Evolutionary conservation across 1,140 invertebrate genomes (phyloP).

Genomic region (Nasonia vitripennis): DNA sequence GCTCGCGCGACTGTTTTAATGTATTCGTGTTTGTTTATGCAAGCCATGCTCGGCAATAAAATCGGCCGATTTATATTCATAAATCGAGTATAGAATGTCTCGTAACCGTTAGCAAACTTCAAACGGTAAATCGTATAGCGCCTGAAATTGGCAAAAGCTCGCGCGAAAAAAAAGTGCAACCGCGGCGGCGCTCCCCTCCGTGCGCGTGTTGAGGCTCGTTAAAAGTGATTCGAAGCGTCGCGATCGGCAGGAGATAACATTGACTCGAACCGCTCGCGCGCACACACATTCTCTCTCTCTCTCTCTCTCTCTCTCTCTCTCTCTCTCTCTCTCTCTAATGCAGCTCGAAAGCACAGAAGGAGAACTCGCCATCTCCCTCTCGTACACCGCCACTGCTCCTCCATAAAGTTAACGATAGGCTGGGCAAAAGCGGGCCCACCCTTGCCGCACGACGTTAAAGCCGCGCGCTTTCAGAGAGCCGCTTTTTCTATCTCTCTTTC

Average conservation of each 20-base stretch:
- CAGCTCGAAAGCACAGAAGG: not conserved
- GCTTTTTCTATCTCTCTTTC: conserved; percentile 1
- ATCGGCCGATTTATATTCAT: not conserved
- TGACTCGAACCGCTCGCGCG: conserved; percentile 17
- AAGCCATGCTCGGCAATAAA: too few relatives aligned
- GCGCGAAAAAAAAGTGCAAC: conserved; percentile 29
- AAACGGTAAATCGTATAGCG: not conserved
- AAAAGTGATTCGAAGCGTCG: conserved; percentile 37
- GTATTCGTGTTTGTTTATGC: not conserved
- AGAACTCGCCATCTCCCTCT: conserved; percentile 43
- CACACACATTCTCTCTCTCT: conserved; percentile 53
- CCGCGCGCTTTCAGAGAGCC: not conserved
- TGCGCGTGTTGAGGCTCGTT: conserved; percentile 21
- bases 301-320: conserved; percentile 21
- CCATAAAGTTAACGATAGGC: conserved; percentile 68
- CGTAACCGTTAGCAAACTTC: too few relatives aligned
- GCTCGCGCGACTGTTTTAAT: not conserved
- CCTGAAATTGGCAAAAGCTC: conserved; percentile 10
- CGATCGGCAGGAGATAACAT: conserved; percentile 43
- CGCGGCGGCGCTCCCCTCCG: not conserved
- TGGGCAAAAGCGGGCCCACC: conserved; percentile 44
- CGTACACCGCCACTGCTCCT: conserved; percentile 54
- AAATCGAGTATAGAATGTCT: too few relatives aligned
- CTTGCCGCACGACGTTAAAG: conserved; percentile 30
- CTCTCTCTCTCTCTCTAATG: conserved; percentile 60